Percentiles rank a stretch among this genome's conserved stretches.
Evolutionary conservation across 2,797 vertebrate species (phyloP).

Genomic region (Betta splendens): DNA sequence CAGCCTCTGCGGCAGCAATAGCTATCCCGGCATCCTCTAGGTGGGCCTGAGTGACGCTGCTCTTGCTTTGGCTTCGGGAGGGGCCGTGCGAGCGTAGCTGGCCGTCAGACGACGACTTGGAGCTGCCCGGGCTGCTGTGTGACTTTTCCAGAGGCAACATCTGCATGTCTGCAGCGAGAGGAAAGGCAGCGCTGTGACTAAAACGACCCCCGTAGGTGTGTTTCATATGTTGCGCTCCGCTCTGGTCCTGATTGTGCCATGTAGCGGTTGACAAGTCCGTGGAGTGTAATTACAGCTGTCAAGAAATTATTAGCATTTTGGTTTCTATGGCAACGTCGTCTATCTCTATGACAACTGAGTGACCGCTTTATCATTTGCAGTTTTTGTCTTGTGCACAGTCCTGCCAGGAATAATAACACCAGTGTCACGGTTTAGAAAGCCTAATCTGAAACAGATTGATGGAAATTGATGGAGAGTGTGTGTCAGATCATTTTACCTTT

Average conservation of each 20-base stretch:
- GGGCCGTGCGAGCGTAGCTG: slow-evolving; percentile 97
- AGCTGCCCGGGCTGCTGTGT: slow-evolving; percentile 98
- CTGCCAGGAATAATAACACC: slow-evolving; percentile 2
- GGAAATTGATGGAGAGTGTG: slow-evolving; percentile 2
- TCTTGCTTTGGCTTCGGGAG: slow-evolving; percentile 98
- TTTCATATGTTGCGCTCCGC: slow-evolving; percentile 8
- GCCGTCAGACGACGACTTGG: slow-evolving; percentile 98
- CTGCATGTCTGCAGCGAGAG: slow-evolving; percentile 87
- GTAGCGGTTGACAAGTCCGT: slow-evolving; percentile 18
- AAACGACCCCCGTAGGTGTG: neutral
- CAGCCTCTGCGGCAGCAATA: slow-evolving; percentile 97
- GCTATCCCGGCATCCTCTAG: slow-evolving; percentile 97
- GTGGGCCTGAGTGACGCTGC: slow-evolving; percentile 97
- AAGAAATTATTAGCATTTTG: slow-evolving; percentile 27
- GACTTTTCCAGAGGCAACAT: slow-evolving; percentile 97
- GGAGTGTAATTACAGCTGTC: slow-evolving; percentile 40
- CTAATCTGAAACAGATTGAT: neutral
- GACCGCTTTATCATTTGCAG: slow-evolving; percentile 8
- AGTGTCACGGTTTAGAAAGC: slow-evolving; percentile 4
- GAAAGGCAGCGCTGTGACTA: neutral
- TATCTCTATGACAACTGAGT: slow-evolving; percentile 38
- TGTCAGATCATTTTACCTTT: slow-evolving; percentile 86
- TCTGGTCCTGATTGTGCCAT: slow-evolving; percentile 4
- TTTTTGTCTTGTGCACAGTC: slow-evolving; percentile 1
- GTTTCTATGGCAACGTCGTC: slow-evolving; percentile 44